Evolutionary conservation across 2,888 invertebrate species (phyloP).

Genomic region (Thalpophila matura): DNA sequence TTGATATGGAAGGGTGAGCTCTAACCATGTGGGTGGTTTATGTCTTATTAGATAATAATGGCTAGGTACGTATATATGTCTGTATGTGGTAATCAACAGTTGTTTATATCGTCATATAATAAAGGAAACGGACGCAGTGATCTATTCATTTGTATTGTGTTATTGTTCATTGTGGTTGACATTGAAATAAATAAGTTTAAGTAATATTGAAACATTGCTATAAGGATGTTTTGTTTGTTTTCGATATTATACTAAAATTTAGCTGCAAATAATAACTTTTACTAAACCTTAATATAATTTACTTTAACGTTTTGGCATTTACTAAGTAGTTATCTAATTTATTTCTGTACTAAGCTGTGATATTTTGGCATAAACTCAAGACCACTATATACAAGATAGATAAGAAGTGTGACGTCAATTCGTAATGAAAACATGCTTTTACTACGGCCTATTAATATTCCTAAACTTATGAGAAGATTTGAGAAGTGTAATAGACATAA

Average conservation of each 20-base stretch:
- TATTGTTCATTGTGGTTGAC: not conserved
- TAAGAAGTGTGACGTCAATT: not conserved
- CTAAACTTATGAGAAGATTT: no score
- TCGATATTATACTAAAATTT: no score
- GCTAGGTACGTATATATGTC: constrained; percentile 46
- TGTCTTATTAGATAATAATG: constrained; percentile 68
- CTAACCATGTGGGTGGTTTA: constrained; percentile 54
- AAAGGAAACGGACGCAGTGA: not conserved
- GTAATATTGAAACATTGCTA: not conserved
- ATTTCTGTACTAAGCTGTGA: no score
- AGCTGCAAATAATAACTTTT: no score
- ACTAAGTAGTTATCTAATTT: no score
- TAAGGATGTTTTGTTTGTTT: not conserved
- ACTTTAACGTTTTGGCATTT: no score
- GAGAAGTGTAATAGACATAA: no score
- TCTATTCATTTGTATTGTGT: constrained; percentile 27
- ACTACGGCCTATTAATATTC: no score
- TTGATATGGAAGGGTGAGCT: constrained; percentile 75
- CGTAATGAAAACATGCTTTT: not conserved
- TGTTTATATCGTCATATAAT: constrained; percentile 10
- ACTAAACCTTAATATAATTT: no score
- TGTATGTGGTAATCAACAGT: constrained; percentile 38
- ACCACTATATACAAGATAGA: not conserved
- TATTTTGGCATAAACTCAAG: constrained; percentile 28
- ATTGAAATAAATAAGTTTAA: not conserved